phyloP scores from a whole-genome alignment of 2,888 invertebrate genomes.

The Eilema sororculum region DNA sequence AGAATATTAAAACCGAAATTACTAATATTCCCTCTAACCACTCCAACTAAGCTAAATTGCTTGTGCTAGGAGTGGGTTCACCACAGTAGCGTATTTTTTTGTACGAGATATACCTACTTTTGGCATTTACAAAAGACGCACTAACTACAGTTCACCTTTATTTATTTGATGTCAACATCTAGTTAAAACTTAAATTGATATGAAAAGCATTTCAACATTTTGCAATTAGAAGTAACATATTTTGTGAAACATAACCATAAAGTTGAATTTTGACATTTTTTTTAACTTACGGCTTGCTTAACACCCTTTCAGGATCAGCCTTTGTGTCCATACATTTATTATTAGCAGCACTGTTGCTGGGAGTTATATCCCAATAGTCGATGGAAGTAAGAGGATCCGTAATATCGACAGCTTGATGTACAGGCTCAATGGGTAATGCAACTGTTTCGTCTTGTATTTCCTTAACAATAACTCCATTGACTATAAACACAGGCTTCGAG shows the following conservation, averaged over 20 bases:
- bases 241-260: neutral
- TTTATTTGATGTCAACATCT: too few species aligned
- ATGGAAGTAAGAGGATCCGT: neutral
- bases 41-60: too few species aligned
- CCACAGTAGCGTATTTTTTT: too few species aligned
- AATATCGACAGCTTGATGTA: neutral
- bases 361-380: neutral
- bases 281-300: constrained; percentile 6
- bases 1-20: too few species aligned
- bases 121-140: too few species aligned
- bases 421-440: neutral
- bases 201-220: too few species aligned
- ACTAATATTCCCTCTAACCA: too few species aligned
- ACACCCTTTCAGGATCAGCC: neutral
- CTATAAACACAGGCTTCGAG: neutral
- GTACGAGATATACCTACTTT: too few species aligned
- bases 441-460: neutral
- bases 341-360: neutral
- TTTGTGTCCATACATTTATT: neutral
- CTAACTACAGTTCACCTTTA: too few species aligned
- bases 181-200: too few species aligned
- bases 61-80: too few species aligned
- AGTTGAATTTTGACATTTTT: too few species aligned
- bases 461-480: neutral
- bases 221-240: neutral